These are phyloP conservation scores for Mystacornis crossleyi DNA, from an alignment of 2,113 vertebrate genomes.

Conservation along the genomic window DNA sequence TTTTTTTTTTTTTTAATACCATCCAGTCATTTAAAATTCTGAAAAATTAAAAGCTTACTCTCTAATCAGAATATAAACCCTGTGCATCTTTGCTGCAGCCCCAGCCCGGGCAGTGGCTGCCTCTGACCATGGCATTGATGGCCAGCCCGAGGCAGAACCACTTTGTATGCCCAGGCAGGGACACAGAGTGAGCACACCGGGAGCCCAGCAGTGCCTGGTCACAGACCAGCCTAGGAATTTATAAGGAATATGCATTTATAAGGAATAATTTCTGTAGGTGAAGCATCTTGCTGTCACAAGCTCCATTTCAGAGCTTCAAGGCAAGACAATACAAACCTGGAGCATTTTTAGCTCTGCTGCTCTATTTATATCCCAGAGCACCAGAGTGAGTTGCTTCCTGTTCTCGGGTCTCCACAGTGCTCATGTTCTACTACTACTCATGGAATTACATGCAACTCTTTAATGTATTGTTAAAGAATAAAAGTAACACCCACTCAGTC, in stretches of 20 bases:
- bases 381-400: background rate
- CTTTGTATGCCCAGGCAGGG: background rate
- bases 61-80: background rate
- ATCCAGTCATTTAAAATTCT: background rate
- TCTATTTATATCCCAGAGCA: conserved; percentile 46
- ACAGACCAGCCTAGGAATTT: background rate
- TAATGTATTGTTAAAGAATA: background rate
- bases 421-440: conserved; percentile 12
- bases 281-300: background rate
- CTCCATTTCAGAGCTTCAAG: background rate
- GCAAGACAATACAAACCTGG: conserved; percentile 11
- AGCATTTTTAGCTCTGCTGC: conserved; percentile 24
- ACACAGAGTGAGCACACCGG: background rate
- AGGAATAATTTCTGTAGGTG: background rate
- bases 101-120: background rate
- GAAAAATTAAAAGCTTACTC: background rate
- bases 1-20: background rate
- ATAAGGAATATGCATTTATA: background rate
- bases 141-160: conserved; percentile 3
- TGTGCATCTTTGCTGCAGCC: background rate
- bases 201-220: background rate
- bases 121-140: background rate
- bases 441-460: background rate
- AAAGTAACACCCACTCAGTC: background rate
- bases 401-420: conserved; percentile 12